Base-by-base conservation (phyloP, 2,797 vertebrate species). In the Rhyacichthys aspro region DNA sequence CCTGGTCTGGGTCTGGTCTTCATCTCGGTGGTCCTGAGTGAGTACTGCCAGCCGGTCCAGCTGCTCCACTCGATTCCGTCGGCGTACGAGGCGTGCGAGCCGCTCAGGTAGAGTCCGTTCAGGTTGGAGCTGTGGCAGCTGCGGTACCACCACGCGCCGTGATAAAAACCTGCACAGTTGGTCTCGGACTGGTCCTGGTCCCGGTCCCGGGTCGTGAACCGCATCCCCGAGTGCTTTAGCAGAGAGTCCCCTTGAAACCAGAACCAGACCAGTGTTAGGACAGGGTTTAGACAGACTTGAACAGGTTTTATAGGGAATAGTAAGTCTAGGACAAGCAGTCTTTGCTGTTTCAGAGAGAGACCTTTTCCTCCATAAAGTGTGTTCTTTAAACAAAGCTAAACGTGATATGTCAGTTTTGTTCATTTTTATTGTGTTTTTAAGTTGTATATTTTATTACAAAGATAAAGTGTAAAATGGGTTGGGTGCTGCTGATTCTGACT, bases 121-220 rank as follows among this genome's bases (percentile, higher is more conserved):
- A 98, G 93, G 92, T 98, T 98, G 82, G 97, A 97, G 1, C 95
- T 96, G 90, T 98, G 97, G 86, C 97, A 98, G 89, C 95, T 97
- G 16, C 95, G 94, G 85, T 98, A 98, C 97, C 97, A 98, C 96
- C 96, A 98, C 17, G 96, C 96, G 0, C 96, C 97, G 3, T 94
- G 95, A 86, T 97, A 98, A 84, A 96, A 97, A 0, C 94, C 84
- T 0, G 97, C 96, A 0, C 97, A 98, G 92, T 98, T 98, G 89
- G 97, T 97, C 87, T 98, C 96, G 0, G 96, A 98, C 85, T 95
- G 94, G 87, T 98, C 96, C 1, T 94, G 92, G 92, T 98, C 97
- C 28, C 93, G 91, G 90, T 98, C 97, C 83, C 94, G 96, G 28
- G 96, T 98, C 63, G 97, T 97, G 87, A 98, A 98, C 56, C 81